Base-by-base conservation (phyloP, 2,113 vertebrate species). In the Melospiza melodia region DNA sequence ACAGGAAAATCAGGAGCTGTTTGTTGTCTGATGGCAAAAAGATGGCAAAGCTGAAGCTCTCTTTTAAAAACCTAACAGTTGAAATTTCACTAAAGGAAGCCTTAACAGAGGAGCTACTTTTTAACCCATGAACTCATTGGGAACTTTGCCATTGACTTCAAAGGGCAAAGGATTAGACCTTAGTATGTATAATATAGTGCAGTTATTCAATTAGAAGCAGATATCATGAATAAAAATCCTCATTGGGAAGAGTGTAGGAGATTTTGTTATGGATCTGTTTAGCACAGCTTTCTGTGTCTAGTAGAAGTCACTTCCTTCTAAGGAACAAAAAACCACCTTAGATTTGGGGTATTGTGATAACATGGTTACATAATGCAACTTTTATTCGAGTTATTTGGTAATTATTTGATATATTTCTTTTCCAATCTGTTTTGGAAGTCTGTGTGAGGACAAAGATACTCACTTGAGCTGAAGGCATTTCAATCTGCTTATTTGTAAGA, bases 161-260 rank as follows among this genome's bases (percentile, higher is more conserved):
- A 94, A 92, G 39, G 48, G 61, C 35, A 81, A 84, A 89, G 41
- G 30, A 87, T 1, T 84, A 57, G 57, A 28, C 27, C 39, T 81
- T 68, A 65, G 44, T 51, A 78, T 78, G 41, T 51, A 84, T 28
- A 87, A 84, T 31, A 72, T 30, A 90, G 33, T 57, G 57, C 28
- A 93, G 73, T 75, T 78, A 90, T 84, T 92, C 96, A 95, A 97
- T 94, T 84, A 89, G 86, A 95, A 95, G 49, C 91, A 95, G 93
- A 91, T 65, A 91, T 4, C 35, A 58, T 30, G 61, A 91, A 87
- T 48, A 89, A 84, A 94, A 94, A 37, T 46, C 12, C 84, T 68
- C 73, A 61, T 9, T 78, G 84, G 69, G 69, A 89, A 78, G 52
- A 69, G 39, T 31, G 63, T 67, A 92, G 75, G 44, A 66, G 59